A percentile compares a stretch with the other conserved stretches of the same genome.
phyloP scores from a whole-genome alignment of 2,113 vertebrate genomes.

The Mustela nigripes region DNA sequence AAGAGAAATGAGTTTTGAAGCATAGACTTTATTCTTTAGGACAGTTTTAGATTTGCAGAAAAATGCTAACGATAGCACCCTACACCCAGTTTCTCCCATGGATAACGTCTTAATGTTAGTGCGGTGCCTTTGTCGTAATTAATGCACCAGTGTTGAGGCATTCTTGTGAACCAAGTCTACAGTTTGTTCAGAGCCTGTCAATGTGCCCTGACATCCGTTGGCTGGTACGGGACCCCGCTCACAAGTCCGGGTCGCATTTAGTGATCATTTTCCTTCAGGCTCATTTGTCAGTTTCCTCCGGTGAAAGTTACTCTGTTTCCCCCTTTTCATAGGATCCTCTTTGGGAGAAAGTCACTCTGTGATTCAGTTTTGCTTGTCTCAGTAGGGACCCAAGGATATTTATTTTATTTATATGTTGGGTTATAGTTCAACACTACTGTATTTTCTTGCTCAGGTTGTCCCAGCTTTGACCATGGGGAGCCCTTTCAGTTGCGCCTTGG shows the following conservation, averaged over 20 bases:
- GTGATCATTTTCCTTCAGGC: rapidly evolving
- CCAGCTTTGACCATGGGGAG: background rate
- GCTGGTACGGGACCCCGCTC: background rate
- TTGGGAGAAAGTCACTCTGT: background rate
- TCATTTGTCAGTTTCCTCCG: background rate
- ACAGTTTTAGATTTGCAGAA: background rate
- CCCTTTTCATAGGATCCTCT: background rate
- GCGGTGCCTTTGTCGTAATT: rapidly evolving
- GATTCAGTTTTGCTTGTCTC: background rate
- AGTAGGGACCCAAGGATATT: background rate
- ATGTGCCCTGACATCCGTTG: background rate
- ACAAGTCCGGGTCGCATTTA: too few species aligned
- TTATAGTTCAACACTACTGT: background rate
- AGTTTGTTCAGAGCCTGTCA: rapidly evolving
- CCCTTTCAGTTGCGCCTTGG: background rate
- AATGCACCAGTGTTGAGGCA: rapidly evolving
- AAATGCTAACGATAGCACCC: too few species aligned
- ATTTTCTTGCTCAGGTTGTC: background rate
- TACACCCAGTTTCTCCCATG: rapidly evolving
- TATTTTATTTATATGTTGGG: background rate
- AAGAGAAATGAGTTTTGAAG: background rate
- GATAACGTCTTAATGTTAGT: rapidly evolving
- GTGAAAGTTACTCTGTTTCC: rapidly evolving
- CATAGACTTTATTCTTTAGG: background rate
- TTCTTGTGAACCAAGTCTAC: rapidly evolving